Percentiles rank a stretch among this genome's conserved stretches.
phyloP scores from a whole-genome alignment of 1,140 invertebrate species.

The Oryzaephilus surinamensis region DNA sequence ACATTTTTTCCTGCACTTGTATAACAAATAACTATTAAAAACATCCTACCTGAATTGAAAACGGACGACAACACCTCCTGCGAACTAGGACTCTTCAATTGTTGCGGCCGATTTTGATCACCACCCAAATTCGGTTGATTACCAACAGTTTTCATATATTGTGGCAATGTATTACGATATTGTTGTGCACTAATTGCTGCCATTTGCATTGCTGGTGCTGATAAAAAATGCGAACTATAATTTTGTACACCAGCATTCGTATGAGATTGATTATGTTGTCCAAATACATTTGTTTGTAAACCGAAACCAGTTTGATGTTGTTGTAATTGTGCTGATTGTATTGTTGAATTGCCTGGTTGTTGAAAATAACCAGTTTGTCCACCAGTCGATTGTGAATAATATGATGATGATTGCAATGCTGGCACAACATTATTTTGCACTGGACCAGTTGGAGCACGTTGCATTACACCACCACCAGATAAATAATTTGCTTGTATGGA shows the following conservation, averaged over 20 bases:
- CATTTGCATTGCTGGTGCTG: conserved; percentile 25
- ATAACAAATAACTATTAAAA: no score
- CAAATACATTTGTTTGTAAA: conserved; percentile 32
- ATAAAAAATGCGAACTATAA: conserved; percentile 24
- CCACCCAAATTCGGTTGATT: conserved; percentile 18
- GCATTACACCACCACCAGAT: conserved; percentile 32
- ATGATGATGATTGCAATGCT: conserved; percentile 32
- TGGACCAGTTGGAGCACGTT: conserved; percentile 28
- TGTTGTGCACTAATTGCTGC: conserved; percentile 24
- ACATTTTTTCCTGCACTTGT: no score
- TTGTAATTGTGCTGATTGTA: conserved; percentile 27
- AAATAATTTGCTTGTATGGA: conserved; percentile 32
- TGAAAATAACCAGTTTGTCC: conserved; percentile 35
- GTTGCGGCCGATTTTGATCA: conserved; percentile 26
- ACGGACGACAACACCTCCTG: conserved; percentile 34
- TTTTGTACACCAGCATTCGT: conserved; percentile 29
- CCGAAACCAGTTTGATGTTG: conserved; percentile 33
- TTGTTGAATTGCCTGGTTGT: conserved; percentile 30
- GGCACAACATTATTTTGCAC: conserved; percentile 34
- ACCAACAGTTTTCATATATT: conserved; percentile 28
- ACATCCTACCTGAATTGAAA: conserved; percentile 31
- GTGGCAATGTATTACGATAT: conserved; percentile 18
- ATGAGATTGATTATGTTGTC: conserved; percentile 31
- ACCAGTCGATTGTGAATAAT: conserved; percentile 36
- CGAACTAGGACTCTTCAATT: conserved; percentile 32